phyloP scores from a whole-genome alignment of 2,113 vertebrate species.

The Zosterops hypoxanthus region DNA sequence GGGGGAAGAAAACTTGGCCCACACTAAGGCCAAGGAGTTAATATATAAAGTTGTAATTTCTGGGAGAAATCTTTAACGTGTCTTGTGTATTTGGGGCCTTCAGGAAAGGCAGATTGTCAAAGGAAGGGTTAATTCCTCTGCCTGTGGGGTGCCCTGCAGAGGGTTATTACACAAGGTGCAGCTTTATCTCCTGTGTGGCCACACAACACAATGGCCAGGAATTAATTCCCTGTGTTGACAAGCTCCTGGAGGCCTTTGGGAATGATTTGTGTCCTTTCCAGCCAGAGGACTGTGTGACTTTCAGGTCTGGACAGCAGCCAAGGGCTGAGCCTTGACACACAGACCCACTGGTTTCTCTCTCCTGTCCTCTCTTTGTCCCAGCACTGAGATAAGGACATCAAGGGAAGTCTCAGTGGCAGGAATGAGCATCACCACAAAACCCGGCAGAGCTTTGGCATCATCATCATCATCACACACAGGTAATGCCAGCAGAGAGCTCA shows the following conservation, averaged over 20 bases:
- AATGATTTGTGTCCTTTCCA: not conserved
- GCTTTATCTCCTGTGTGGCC: not conserved
- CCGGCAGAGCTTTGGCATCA: not conserved
- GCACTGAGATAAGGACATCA: accelerated
- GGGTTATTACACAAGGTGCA: not conserved
- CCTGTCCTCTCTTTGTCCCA: not conserved
- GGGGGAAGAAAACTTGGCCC: not conserved
- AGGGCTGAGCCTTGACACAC: not conserved
- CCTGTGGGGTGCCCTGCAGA: not conserved
- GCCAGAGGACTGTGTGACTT: not conserved
- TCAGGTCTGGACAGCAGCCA: not conserved
- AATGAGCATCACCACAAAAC: not conserved
- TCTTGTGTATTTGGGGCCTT: not conserved
- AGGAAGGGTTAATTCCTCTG: not conserved
- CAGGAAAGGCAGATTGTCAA: no score
- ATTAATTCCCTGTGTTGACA: not conserved
- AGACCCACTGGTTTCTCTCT: not conserved
- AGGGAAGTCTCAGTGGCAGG: not conserved
- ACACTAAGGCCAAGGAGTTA: not conserved
- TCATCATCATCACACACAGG: not conserved
- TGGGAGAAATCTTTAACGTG: not conserved
- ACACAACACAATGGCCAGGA: not conserved
- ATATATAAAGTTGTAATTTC: not conserved
- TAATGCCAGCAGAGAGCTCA: not conserved
- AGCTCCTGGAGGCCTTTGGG: not conserved